Conservation (phyloP, 2,888 invertebrate genomes). For the Aplocera efformata region DNA sequence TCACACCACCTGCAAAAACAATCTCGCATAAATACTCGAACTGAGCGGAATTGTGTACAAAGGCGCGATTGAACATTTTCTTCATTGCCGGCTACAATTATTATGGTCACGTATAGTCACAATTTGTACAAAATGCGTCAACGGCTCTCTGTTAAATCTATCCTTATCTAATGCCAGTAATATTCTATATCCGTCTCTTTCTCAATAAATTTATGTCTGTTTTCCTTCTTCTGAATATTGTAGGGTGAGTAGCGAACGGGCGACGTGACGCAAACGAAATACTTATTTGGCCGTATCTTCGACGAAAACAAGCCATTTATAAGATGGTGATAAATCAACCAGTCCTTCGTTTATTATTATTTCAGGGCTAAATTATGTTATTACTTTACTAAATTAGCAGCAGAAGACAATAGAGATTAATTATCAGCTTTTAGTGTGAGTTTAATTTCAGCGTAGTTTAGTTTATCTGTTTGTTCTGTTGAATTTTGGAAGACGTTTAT, state of each 20-base stretch:
- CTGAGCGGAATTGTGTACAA: background rate
- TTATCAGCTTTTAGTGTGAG: no score
- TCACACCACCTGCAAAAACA: constrained; percentile 53
- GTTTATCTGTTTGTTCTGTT: no score
- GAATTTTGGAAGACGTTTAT: no score
- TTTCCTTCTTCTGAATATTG: constrained; percentile 61
- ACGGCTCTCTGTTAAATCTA: constrained; percentile 33
- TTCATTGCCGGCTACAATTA: constrained; percentile 18
- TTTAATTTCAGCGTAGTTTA: no score
- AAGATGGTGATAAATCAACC: constrained; percentile 57
- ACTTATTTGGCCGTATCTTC: constrained; percentile 61
- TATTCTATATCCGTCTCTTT: constrained; percentile 40
- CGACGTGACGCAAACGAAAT: constrained; percentile 58
- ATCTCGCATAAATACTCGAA: constrained; percentile 2
- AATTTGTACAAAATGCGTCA: constrained; percentile 44
- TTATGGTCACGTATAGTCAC: constrained; percentile 40
- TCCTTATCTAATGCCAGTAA: constrained; percentile 36
- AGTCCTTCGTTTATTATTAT: constrained; percentile 30
- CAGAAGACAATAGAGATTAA: background rate
- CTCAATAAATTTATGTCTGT: constrained; percentile 63
- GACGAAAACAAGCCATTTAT: constrained; percentile 68
- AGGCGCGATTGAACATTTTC: constrained; percentile 7
- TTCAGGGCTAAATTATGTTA: constrained; percentile 6
- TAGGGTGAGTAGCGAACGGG: constrained; percentile 44
- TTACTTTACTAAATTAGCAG: background rate